Percentiles rank a stretch among this genome's conserved stretches.
These are phyloP conservation scores for Lagodon rhomboides DNA, from an alignment of 2,797 vertebrate species.

Conservation along the genomic window DNA sequence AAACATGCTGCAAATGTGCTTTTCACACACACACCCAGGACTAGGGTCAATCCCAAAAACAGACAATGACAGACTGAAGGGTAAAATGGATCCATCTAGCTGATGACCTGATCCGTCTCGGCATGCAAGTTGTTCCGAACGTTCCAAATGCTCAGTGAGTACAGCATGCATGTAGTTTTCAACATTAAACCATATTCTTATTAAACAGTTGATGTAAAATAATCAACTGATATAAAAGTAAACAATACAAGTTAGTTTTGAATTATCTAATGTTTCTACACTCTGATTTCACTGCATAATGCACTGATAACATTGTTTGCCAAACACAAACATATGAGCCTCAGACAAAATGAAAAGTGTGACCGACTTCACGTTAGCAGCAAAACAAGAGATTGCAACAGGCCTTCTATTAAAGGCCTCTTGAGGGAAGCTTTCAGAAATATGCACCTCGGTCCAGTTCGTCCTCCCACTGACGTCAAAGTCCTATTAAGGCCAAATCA, in stretches of 20 bases:
- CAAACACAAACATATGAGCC: slow-evolving; percentile 17
- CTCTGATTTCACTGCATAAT: not conserved
- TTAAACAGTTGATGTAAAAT: not conserved
- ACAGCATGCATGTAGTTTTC: not conserved
- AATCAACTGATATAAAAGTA: not conserved
- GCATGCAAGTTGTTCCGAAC: too few relatives aligned
- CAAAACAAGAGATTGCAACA: slow-evolving; percentile 26
- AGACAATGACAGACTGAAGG: not conserved
- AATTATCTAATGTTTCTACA: not conserved
- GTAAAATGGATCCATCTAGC: not conserved
- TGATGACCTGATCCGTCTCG: too few relatives aligned
- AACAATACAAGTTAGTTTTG: not conserved
- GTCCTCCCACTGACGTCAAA: slow-evolving; percentile 70
- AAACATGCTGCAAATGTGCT: slow-evolving; percentile 60
- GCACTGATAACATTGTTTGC: slow-evolving; percentile 9
- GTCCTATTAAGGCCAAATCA: slow-evolving; percentile 65
- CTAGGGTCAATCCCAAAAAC: slow-evolving; percentile 24
- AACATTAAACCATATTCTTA: not conserved
- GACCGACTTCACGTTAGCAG: slow-evolving; percentile 19
- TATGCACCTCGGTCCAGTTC: slow-evolving; percentile 53
- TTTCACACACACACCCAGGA: slow-evolving; percentile 40
- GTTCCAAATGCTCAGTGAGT: not conserved
- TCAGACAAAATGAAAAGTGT: not conserved
- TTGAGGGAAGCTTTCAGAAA: slow-evolving; percentile 53
- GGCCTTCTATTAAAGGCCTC: slow-evolving; percentile 37